Percentiles rank a stretch among this genome's conserved stretches.
Evolutionary conservation across 2,797 vertebrate species (phyloP).

Genomic region (Craterocephalus amniculus): DNA sequence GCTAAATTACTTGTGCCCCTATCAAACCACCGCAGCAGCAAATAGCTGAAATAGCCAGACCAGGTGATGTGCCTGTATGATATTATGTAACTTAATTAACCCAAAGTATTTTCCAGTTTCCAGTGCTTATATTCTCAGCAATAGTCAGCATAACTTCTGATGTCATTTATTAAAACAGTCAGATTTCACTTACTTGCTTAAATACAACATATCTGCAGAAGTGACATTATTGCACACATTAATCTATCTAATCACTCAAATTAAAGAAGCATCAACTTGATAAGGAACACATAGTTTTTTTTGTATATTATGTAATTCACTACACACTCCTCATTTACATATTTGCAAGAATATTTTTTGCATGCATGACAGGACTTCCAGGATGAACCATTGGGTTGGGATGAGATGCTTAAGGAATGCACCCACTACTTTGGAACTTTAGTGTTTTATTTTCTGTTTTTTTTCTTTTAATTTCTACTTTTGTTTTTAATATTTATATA

Average conservation of each 20-base stretch:
- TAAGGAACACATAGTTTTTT: background rate
- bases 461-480: too few species aligned
- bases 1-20: background rate
- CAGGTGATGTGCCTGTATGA: background rate
- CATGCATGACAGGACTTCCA: background rate
- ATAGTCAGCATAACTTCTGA: constrained; percentile 1
- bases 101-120: background rate
- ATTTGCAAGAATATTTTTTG: background rate
- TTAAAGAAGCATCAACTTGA: background rate
- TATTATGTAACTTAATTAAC: background rate
- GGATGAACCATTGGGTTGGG: background rate
- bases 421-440: too few species aligned
- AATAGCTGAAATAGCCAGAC: background rate
- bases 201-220: background rate
- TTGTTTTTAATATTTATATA: too few species aligned
- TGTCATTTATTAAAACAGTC: background rate
- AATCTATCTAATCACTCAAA: background rate
- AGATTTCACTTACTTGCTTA: background rate
- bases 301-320: background rate
- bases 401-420: too few species aligned
- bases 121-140: background rate
- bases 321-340: background rate
- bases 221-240: background rate
- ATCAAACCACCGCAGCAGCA: constrained; percentile 1
- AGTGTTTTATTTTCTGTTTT: too few species aligned